phyloP scores from a whole-genome alignment of 2,888 invertebrate genomes.

The Drosophila mulleri region DNA sequence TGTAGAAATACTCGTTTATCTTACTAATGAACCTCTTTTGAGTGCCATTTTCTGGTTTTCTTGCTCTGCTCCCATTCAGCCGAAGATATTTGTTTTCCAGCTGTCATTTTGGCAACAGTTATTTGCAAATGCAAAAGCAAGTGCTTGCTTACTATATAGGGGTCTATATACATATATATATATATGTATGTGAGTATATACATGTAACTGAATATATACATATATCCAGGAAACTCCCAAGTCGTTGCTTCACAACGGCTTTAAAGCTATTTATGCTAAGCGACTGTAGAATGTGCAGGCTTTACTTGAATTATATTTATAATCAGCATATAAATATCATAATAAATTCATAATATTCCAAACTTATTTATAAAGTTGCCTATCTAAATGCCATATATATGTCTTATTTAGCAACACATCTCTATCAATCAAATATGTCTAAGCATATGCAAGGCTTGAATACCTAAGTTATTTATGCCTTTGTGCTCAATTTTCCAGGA shows the following conservation, averaged over 20 bases:
- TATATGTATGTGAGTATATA: too few species aligned
- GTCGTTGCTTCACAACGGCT: too few species aligned
- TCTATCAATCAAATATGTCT: background rate
- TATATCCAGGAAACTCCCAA: too few species aligned
- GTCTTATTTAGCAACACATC: background rate
- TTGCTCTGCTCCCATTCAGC: background rate
- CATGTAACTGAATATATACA: too few species aligned
- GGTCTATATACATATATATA: background rate
- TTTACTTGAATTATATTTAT: too few species aligned
- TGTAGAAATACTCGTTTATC: conserved; percentile 24
- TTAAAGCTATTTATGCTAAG: too few species aligned
- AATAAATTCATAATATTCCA: background rate
- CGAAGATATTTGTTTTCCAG: conserved; percentile 8
- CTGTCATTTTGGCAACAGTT: conserved; percentile 14
- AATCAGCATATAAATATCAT: too few species aligned
- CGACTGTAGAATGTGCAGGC: too few species aligned
- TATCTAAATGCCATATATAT: background rate
- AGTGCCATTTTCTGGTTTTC: conserved; percentile 13
- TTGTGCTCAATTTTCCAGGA: background rate
- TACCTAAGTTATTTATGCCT: background rate
- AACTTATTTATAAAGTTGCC: background rate
- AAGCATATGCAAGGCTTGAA: background rate
- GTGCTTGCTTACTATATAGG: background rate
- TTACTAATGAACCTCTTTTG: conserved; percentile 19
- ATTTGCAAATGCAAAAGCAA: conserved; percentile 5